Percentiles rank a stretch among this genome's conserved stretches.
These are phyloP conservation scores for Tragelaphus strepsiceros DNA, from an alignment of 2,113 vertebrate species.

Conservation along the genomic window DNA sequence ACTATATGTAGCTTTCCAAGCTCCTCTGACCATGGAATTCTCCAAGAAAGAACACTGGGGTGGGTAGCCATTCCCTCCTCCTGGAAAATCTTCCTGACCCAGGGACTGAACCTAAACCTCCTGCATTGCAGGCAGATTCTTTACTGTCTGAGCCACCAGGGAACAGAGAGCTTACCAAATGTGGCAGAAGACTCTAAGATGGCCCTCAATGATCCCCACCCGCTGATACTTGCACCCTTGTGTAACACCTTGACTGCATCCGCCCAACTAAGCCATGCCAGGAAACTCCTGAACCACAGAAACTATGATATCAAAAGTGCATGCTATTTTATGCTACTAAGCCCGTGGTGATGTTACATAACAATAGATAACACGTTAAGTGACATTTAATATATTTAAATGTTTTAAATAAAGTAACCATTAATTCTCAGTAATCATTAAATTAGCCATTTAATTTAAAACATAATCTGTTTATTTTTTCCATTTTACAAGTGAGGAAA, in stretches of 20 bases:
- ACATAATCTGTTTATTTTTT: neutral
- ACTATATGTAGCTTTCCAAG: neutral
- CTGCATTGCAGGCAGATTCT: neutral
- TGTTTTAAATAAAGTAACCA: neutral
- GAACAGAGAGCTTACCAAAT: neutral
- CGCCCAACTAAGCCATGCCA: neutral
- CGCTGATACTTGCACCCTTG: neutral
- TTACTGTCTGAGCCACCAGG: neutral
- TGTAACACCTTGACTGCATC: neutral
- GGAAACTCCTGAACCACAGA: neutral
- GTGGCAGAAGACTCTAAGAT: neutral
- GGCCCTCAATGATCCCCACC: neutral
- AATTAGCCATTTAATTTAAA: too few relatives aligned
- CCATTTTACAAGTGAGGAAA: neutral
- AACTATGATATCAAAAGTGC: neutral
- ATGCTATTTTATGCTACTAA: neutral
- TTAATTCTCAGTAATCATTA: neutral
- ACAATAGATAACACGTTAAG: neutral
- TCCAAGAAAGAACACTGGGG: neutral
- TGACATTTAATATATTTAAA: neutral
- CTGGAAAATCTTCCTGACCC: neutral
- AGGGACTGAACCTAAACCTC: neutral
- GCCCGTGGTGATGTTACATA: neutral
- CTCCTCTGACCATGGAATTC: neutral
- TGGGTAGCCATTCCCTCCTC: neutral